Evolutionary conservation across 2,888 invertebrate species (phyloP), one percentile per base, ranked within the genome.

Genomic region (Liposcelis brunnea): DNA sequence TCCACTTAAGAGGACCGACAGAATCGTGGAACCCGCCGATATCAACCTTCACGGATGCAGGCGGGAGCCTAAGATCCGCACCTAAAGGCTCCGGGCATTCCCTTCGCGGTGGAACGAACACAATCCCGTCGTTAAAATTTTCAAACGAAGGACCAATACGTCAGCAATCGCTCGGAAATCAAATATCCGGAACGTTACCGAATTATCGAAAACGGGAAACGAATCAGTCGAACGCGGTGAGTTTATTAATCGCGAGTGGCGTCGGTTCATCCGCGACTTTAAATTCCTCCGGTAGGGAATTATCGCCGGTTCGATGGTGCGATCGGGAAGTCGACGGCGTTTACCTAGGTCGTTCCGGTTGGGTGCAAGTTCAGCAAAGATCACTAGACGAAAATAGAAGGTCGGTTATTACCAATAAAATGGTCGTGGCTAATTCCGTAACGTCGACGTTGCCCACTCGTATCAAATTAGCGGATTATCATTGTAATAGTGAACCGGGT

Each of bases 221-320:
- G 48, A 7, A 32, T 43, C 32, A 32, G 31, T 14, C 33, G 35
- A 18, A 31, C 43, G 10, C 42, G 5, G 26, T 26, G 4, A 31
- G 31, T 42, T 31, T 38, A 33, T 11, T 34, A 47, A n/a, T 50
- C 48, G 51, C 65, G 48, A 59, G 62, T 0, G 61, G 63, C 7
- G 61, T 61, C 34, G 64, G 64, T 32, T 60, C 63, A 2, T 63
- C 63, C 26, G 26, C 26, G 26, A 26, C 26, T 26, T 26, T 26
- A 8, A 26, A 26, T 26, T 26, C 26, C 14, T 62, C 68, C 2
- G 62, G 66, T 50, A 58, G 71, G 4, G 72, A 72, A 53, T 55
- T 72, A 37, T 72, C 72, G 0, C 72, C 72, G 2, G 71, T 72
- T 8, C 59, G 71, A 48, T 71, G 72, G 72, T 70, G 70, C 56